These are phyloP conservation scores for Nasonovia ribisnigri DNA, from an alignment of 2,888 invertebrate species.

Conservation along the genomic window DNA sequence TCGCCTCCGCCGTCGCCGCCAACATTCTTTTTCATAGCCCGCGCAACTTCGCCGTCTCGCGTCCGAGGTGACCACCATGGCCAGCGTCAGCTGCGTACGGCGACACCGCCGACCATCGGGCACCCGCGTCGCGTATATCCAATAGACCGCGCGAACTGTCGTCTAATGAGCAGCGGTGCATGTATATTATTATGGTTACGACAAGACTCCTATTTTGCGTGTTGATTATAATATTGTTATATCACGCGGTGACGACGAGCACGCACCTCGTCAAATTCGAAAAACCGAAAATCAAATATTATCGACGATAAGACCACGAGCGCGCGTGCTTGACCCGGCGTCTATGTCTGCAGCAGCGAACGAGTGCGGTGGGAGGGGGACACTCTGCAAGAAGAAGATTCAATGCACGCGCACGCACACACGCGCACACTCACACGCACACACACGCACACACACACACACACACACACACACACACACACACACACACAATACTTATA, in stretches of 20 bases:
- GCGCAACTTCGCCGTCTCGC: conserved; percentile 48
- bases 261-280: not conserved
- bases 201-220: not conserved
- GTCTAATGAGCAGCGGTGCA: not conserved
- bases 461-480: no score
- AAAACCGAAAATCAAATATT: not conserved
- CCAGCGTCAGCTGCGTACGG: conserved; percentile 38
- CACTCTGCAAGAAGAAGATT: not conserved
- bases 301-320: not conserved
- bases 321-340: conserved; percentile 7
- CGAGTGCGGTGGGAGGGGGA: not conserved
- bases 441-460: no score
- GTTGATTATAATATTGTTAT: no score
- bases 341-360: not conserved
- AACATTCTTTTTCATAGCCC: conserved; percentile 60
- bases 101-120: conserved; percentile 15
- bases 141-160: not conserved
- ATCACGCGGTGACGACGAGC: not conserved
- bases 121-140: not conserved
- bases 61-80: conserved; percentile 52
- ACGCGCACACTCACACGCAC: not conserved
- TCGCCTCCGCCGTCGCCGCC: conserved; percentile 34
- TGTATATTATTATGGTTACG: not conserved
- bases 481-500: no score
- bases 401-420: not conserved